Percentiles rank a stretch among this genome's conserved stretches.
phyloP scores from a whole-genome alignment of 2,888 invertebrate species.

The Gymnoscelis rufifasciata region DNA sequence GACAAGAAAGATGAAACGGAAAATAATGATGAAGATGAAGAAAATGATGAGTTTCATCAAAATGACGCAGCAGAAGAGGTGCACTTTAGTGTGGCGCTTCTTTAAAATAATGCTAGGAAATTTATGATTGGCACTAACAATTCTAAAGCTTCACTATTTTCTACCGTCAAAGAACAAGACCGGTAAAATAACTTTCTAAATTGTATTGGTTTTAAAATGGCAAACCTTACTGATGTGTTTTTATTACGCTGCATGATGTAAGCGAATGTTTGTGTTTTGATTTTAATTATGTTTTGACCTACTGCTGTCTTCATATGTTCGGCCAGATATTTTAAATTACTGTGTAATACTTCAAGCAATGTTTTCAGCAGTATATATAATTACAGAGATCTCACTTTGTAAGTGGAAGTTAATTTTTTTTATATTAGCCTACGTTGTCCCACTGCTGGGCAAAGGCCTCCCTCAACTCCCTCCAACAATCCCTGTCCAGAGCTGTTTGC shows the following conservation, averaged over 20 bases:
- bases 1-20: constrained; percentile 28
- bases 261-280: not conserved
- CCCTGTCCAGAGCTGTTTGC: too few relatives aligned
- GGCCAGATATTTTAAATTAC: too few relatives aligned
- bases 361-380: too few relatives aligned
- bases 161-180: constrained; percentile 10
- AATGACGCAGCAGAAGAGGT: constrained; percentile 44
- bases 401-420: too few relatives aligned
- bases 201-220: not conserved
- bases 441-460: too few relatives aligned
- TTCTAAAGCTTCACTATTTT: constrained; percentile 35
- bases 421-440: too few relatives aligned
- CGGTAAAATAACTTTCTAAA: not conserved
- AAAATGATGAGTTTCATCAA: constrained; percentile 26
- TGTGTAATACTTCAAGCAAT: too few relatives aligned
- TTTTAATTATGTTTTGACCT: too few relatives aligned
- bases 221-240: too few relatives aligned
- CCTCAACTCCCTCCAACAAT: too few relatives aligned
- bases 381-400: too few relatives aligned
- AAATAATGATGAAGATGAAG: constrained; percentile 12
- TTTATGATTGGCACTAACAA: constrained; percentile 58
- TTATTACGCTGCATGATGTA: not conserved
- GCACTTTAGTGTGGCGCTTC: constrained; percentile 42
- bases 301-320: too few relatives aligned
- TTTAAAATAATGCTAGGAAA: constrained; percentile 29